Base-by-base conservation (phyloP, 2,113 vertebrate species). In the Brevimyrus niger region DNA sequence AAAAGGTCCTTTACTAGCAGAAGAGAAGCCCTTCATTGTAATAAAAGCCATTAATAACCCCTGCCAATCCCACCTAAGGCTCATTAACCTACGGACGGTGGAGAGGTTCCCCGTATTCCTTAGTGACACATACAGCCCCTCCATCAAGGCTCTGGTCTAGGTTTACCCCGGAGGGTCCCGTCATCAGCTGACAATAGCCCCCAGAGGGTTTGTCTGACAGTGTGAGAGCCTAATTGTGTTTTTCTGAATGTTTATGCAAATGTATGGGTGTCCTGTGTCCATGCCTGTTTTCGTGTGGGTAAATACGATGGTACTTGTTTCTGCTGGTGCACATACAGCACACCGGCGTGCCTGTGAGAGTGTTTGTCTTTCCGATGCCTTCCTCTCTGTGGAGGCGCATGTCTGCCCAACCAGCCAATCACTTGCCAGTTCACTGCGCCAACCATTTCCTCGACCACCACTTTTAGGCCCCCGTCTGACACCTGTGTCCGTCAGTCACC, bases 61-160 rank as follows among this genome's bases (percentile, higher is more conserved):
- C 83, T 86, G 83, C 44, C 83, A 86, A 86, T 86, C 44, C 48
- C 83, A 50, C 44, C 83, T 27, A 86, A 86, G 83, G 83, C 83
- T 50, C 83, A 86, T 86, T 86, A 86, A 27, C 46, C 46, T 48
- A 50, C 23, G 83, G 83, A 86, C 83, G 44, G 23, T 27, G 46
- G 46, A 50, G 46, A 3, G 10, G 27, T 15, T 50, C 47, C 47
- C 47, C 1, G 3, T 31, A 50, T n/a, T 86, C 83, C 83, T 86
- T 27, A 27, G 21, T 27, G 83, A 50, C 44, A 50, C n/a, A 50
- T 13, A 86, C 44, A 86, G 44, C 44, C 10, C 47, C 19, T 47
- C 82, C 42, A 44, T 85, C 21, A 85, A 46, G 44, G 42, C 42
- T 46, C 46, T 6, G 1, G 82, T n/a, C 42, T 47, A 11, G 82